A percentile compares a stretch with the other conserved stretches of the same genome.
phyloP scores from a whole-genome alignment of 2,113 vertebrate species.

The Odontesthes bonariensis region DNA sequence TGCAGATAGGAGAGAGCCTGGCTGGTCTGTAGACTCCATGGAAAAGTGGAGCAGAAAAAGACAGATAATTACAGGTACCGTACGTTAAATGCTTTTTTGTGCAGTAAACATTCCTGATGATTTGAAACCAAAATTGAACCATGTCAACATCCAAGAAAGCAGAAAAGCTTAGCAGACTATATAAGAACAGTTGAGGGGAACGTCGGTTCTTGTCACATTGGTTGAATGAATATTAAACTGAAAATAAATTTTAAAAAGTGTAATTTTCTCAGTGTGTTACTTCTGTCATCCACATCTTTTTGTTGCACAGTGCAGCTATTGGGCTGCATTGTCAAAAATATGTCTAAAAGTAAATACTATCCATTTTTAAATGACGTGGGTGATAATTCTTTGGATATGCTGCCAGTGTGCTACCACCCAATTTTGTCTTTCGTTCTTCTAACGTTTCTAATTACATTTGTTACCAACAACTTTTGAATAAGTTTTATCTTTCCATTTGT shows the following conservation, averaged over 20 bases:
- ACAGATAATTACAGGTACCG: conserved; percentile 3
- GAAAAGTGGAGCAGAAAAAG: neutral
- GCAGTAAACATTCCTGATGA: neutral
- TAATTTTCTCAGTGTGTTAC: conserved; percentile 19
- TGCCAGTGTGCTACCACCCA: no score
- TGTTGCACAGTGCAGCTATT: neutral
- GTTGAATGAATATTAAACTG: conserved; percentile 6
- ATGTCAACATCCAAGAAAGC: neutral
- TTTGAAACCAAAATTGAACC: neutral
- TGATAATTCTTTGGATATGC: no score
- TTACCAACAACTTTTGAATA: no score
- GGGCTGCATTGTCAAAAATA: conserved; percentile 28
- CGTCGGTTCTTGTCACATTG: neutral
- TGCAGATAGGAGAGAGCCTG: conserved; percentile 7
- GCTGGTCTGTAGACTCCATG: neutral
- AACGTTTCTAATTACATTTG: no score
- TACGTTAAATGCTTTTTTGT: conserved; percentile 12
- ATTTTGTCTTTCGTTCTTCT: no score
- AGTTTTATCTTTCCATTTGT: no score
- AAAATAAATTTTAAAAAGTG: neutral
- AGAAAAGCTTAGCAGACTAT: neutral
- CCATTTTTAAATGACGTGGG: no score
- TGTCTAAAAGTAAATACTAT: conserved; percentile 2
- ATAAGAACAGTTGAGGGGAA: neutral
- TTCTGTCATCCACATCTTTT: conserved; percentile 5